phyloP scores from a whole-genome alignment of 2,797 vertebrate species.

The Phrynocephalus vlangalii region DNA sequence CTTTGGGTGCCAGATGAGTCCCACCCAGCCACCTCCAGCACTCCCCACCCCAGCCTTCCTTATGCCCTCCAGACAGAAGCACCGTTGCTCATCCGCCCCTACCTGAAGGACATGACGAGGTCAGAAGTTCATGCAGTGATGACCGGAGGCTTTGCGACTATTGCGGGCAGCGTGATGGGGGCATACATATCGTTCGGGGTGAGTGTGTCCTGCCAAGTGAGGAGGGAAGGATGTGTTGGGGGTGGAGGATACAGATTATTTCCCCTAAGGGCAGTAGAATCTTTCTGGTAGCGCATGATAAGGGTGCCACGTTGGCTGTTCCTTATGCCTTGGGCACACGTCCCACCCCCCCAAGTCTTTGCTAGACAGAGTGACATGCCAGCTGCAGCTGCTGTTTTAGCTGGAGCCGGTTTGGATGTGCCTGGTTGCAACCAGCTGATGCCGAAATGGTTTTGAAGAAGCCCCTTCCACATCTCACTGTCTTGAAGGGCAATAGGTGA shows the following conservation, averaged over 20 bases:
- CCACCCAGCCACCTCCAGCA: too few relatives aligned
- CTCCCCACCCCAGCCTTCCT: background rate
- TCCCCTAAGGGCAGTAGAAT: background rate
- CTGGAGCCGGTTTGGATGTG: too few relatives aligned
- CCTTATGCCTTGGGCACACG: too few relatives aligned
- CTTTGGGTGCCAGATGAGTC: too few relatives aligned
- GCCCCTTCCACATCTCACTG: too few relatives aligned
- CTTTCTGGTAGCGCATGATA: background rate
- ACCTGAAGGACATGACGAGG: conserved; percentile 91
- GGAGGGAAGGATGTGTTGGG: background rate
- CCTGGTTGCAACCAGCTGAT: too few relatives aligned
- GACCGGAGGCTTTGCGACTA: conserved; percentile 93
- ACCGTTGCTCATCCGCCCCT: conserved; percentile 91
- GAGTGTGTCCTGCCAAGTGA: conserved; percentile 54
- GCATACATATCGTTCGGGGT: conserved; percentile 97
- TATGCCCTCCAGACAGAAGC: conserved; percentile 86
- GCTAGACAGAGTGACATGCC: background rate
- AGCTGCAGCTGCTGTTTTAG: too few relatives aligned
- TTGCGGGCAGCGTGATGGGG: conserved; percentile 95
- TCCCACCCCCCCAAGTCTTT: background rate
- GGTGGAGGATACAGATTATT: too few relatives aligned
- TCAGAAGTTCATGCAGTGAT: conserved; percentile 96
- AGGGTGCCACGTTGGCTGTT: background rate
- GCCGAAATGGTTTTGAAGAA: too few relatives aligned
- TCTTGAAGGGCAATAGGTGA: too few relatives aligned